Conservation (phyloP, 2,888 invertebrate species). For the Allygus modestus region DNA sequence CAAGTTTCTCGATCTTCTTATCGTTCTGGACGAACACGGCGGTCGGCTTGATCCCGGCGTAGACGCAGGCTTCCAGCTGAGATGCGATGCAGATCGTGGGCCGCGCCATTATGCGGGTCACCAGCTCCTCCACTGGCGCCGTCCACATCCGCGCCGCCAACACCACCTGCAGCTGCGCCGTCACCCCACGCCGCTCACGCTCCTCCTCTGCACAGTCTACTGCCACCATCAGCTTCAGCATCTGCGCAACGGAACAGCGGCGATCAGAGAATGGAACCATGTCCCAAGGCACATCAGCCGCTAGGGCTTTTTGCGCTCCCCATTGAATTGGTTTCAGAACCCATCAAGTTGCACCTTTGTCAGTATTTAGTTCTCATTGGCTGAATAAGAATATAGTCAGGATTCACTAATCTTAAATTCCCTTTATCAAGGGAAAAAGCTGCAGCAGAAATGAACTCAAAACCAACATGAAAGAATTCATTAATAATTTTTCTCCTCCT, state of each 20-base stretch:
- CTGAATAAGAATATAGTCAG: too few relatives aligned
- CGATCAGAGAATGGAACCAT: too few relatives aligned
- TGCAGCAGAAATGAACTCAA: too few relatives aligned
- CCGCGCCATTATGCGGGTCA: constrained; percentile 77
- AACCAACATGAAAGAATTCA: too few relatives aligned
- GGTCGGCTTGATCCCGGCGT: constrained; percentile 78
- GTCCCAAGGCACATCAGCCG: too few relatives aligned
- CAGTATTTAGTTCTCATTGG: too few relatives aligned
- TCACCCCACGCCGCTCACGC: neutral
- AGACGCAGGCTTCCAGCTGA: constrained; percentile 86
- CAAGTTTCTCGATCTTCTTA: constrained; percentile 38
- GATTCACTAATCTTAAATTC: too few relatives aligned
- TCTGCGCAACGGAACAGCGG: neutral
- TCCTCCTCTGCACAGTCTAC: constrained; percentile 14
- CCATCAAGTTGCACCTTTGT: too few relatives aligned
- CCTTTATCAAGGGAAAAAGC: too few relatives aligned
- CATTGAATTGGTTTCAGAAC: too few relatives aligned
- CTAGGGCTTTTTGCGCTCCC: too few relatives aligned
- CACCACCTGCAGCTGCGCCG: constrained; percentile 78
- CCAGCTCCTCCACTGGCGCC: constrained; percentile 77
- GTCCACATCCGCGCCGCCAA: constrained; percentile 83
- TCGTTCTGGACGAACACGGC: constrained; percentile 69
- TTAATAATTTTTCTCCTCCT: too few relatives aligned
- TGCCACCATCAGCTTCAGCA: constrained; percentile 21
- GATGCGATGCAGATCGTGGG: constrained; percentile 84